A percentile compares a stretch with the other conserved stretches of the same genome.
These are phyloP conservation scores for Micromussa lordhowensis DNA, from an alignment of 92 coral and sea anemone species.

Conservation along the genomic window DNA sequence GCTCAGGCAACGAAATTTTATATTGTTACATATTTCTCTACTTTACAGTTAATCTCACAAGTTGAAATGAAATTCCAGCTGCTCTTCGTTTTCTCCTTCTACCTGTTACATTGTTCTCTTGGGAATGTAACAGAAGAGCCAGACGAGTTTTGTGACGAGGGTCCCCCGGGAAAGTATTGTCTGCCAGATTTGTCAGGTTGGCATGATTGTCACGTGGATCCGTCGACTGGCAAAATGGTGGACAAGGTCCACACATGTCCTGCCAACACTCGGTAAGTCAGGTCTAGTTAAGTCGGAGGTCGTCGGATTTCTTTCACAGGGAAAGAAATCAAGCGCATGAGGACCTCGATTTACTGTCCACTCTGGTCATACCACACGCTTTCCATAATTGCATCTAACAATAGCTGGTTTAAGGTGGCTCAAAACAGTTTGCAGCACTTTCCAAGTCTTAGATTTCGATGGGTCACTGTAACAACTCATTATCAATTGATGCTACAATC, in stretches of 20 bases:
- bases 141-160: slow-evolving; percentile 64
- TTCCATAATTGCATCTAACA: too few relatives aligned
- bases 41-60: not conserved
- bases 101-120: slow-evolving; percentile 1
- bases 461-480: too few relatives aligned
- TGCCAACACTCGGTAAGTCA: slow-evolving; percentile 41
- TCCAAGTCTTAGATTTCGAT: too few relatives aligned
- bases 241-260: slow-evolving; percentile 45
- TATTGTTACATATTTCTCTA: not conserved
- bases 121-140: not conserved
- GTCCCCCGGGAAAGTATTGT: slow-evolving; percentile 70
- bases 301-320: too few relatives aligned
- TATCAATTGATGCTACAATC: too few relatives aligned
- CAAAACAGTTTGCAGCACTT: too few relatives aligned
- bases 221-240: slow-evolving; percentile 44
- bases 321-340: too few relatives aligned
- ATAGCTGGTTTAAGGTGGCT: too few relatives aligned
- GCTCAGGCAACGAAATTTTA: too few relatives aligned
- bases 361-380: too few relatives aligned
- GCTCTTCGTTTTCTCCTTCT: not conserved
- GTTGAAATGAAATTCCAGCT: not conserved
- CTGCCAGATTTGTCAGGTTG: slow-evolving; percentile 50
- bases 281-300: too few relatives aligned
- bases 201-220: slow-evolving; percentile 51
- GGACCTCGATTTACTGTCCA: too few relatives aligned